Evolutionary conservation across 2,113 vertebrate genomes (phyloP).

Genomic region (Dipodomys stephensi): DNA sequence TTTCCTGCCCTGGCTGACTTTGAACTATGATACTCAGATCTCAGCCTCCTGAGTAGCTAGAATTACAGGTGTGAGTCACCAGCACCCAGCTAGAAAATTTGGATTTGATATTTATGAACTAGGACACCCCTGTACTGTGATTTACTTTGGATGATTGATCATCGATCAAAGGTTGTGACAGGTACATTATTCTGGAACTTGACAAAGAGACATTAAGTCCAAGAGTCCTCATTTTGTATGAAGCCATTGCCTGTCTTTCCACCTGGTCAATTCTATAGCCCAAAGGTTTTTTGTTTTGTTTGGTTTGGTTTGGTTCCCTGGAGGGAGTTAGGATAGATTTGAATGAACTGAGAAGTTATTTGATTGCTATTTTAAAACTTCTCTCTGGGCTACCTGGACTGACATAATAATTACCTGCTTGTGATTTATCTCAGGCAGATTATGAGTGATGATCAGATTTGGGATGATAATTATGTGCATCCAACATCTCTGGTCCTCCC

Average conservation of each 20-base stretch:
- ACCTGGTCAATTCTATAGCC: conserved; percentile 71
- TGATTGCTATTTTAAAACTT: conserved; percentile 72
- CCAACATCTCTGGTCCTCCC: not conserved
- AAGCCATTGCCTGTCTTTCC: conserved; percentile 42
- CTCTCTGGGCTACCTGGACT: conserved; percentile 41
- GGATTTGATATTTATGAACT: not conserved
- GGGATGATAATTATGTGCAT: conserved; percentile 51
- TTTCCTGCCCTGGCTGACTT: too few species aligned
- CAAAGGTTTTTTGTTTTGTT: conserved; percentile 21
- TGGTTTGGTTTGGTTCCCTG: conserved; percentile 62
- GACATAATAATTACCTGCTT: conserved; percentile 57
- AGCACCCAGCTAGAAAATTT: not conserved
- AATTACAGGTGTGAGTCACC: too few species aligned
- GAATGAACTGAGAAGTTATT: conserved; percentile 75
- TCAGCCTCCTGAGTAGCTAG: too few species aligned
- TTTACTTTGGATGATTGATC: conserved; percentile 49
- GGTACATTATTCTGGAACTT: conserved; percentile 51
- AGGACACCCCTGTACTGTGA: not conserved
- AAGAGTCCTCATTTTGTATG: conserved; percentile 43
- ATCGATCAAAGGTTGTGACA: conserved; percentile 72
- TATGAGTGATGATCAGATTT: conserved; percentile 61
- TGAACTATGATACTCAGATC: too few species aligned
- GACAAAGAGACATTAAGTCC: conserved; percentile 61
- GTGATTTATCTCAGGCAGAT: conserved; percentile 66
- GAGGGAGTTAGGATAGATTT: conserved; percentile 70